Conservation (phyloP, 2,797 vertebrate genomes). For the Sciurus vulgaris region DNA sequence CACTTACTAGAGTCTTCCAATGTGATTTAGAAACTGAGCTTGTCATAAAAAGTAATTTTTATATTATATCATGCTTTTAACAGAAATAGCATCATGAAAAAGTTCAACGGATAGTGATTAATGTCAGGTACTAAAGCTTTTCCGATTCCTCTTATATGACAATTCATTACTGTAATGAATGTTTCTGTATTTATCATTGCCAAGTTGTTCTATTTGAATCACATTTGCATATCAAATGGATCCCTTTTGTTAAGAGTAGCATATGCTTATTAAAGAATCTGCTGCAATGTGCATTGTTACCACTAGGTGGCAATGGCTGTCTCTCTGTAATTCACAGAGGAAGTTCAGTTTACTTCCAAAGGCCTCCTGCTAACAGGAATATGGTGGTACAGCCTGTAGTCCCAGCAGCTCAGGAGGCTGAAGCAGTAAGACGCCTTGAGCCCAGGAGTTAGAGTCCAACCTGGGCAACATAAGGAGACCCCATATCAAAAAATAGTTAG, state of each 20-base stretch:
- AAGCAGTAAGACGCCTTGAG: neutral
- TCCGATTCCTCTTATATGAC: neutral
- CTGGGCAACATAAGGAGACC: neutral
- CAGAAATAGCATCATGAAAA: neutral
- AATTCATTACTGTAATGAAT: neutral
- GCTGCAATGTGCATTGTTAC: slow-evolving; percentile 21
- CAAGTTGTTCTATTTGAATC: neutral
- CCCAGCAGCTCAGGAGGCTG: neutral
- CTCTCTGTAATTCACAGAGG: neutral
- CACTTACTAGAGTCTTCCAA: neutral
- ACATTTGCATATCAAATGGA: slow-evolving; percentile 30
- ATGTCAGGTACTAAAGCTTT: neutral
- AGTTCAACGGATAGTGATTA: neutral
- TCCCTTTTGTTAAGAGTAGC: neutral
- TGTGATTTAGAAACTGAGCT: neutral
- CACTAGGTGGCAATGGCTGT: slow-evolving; percentile 73
- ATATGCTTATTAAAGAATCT: neutral
- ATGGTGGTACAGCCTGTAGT: too few species aligned
- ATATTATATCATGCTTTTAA: neutral
- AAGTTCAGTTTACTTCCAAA: neutral
- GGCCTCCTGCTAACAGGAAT: neutral
- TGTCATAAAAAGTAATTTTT: slow-evolving; percentile 6
- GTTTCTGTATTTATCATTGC: neutral
- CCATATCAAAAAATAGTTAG: neutral
- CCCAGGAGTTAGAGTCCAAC: neutral